Conservation (phyloP, 2,888 invertebrate genomes). For the Myopa tessellatipennis region DNA sequence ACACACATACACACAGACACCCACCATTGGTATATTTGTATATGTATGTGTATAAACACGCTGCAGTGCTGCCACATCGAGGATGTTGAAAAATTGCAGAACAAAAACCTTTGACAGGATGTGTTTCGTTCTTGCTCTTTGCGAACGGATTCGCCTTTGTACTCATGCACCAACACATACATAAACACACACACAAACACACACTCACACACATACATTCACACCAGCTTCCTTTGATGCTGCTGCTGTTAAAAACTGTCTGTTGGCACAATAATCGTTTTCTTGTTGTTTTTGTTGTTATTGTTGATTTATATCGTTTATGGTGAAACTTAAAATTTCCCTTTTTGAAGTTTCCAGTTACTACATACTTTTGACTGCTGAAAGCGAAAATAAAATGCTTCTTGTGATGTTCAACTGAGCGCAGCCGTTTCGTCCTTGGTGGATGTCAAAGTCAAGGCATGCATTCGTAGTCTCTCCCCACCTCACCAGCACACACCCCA, state of each 20-base stretch:
- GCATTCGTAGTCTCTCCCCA: too few relatives aligned
- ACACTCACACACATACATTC: too few relatives aligned
- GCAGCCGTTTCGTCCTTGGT: not conserved
- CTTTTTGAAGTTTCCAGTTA: constrained; percentile 5
- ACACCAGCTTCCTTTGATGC: not conserved
- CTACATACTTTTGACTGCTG: not conserved
- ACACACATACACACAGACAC: constrained; percentile 15
- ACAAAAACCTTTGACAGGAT: constrained; percentile 29
- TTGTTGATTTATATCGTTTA: constrained; percentile 14
- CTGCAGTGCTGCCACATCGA: constrained; percentile 23
- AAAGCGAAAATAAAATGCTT: constrained; percentile 21
- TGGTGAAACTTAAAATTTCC: constrained; percentile 27
- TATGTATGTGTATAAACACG: not conserved
- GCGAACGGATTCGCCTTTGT: constrained; percentile 41
- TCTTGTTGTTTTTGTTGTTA: not conserved
- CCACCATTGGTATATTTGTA: not conserved
- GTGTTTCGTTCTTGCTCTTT: constrained; percentile 10
- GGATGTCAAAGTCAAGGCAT: not conserved
- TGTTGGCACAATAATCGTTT: not conserved
- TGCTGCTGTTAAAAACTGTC: not conserved
- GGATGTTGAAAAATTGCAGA: constrained; percentile 39
- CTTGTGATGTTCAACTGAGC: constrained; percentile 13
- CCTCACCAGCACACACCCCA: too few relatives aligned
- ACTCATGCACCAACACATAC: constrained; percentile 41
- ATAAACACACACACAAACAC: constrained; percentile 3